Percentiles rank a stretch among this genome's conserved stretches.
Conservation (phyloP, 23 tunicate species). For the Trididemnum clinides region DNA sequence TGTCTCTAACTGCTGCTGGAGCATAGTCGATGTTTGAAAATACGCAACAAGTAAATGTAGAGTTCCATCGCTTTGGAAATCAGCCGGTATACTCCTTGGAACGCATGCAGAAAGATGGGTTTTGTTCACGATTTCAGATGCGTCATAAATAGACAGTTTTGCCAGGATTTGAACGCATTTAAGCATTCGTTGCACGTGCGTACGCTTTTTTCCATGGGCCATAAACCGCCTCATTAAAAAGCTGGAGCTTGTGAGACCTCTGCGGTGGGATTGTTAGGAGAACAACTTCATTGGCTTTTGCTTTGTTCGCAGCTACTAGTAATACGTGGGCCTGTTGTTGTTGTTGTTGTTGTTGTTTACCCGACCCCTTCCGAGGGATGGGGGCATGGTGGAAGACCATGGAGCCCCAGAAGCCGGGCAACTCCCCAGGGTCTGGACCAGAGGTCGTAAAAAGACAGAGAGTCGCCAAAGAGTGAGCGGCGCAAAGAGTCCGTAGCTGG, state of each 20-base stretch:
- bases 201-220: conserved; percentile 29
- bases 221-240: conserved; percentile 7
- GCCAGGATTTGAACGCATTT: conserved; percentile 25
- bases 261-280: background rate
- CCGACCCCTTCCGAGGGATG: no score
- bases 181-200: conserved; percentile 20
- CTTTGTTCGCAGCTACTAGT: background rate
- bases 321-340: conserved; percentile 38
- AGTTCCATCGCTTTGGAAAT: background rate
- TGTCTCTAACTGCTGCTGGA: background rate
- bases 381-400: no score
- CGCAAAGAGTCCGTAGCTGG: no score
- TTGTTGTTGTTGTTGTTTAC: no score
- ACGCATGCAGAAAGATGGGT: background rate
- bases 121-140: background rate
- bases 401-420: no score
- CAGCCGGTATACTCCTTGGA: background rate
- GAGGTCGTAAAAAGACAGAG: no score
- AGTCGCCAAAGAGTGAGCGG: no score
- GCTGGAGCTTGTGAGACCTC: background rate
- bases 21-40: background rate
- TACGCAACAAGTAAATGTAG: background rate
- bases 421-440: no score
- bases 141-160: background rate
- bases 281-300: background rate